A percentile compares a stretch with the other conserved stretches of the same genome.
These are phyloP conservation scores for Parnassius glacialis DNA, from an alignment of 2,888 invertebrate species.

Conservation along the genomic window DNA sequence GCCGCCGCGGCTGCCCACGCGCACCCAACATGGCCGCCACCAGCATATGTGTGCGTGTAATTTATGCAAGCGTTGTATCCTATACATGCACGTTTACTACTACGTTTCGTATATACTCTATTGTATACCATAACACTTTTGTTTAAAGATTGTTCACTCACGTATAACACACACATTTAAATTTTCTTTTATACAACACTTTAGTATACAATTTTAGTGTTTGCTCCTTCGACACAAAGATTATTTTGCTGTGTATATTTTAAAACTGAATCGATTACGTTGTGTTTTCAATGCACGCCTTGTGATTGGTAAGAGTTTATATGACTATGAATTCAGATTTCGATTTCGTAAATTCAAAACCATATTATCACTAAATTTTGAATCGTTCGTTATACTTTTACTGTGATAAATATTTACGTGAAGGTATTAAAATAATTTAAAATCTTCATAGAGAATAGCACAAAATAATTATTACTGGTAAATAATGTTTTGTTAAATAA, in stretches of 20 bases:
- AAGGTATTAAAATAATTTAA: too few relatives aligned
- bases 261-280: constrained; percentile 7
- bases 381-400: too few relatives aligned
- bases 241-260: constrained; percentile 2
- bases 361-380: too few relatives aligned
- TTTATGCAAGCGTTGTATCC: constrained; percentile 43
- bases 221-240: not conserved
- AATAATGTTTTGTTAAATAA: too few relatives aligned
- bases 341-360: not conserved
- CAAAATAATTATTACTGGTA: too few relatives aligned
- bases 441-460: too few relatives aligned
- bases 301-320: constrained; percentile 23
- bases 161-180: constrained; percentile 20
- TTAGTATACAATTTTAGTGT: constrained; percentile 1
- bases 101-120: constrained; percentile 7
- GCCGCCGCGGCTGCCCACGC: constrained; percentile 72
- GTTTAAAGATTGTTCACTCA: constrained; percentile 4
- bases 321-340: constrained; percentile 20
- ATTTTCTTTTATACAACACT: not conserved
- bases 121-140: constrained; percentile 24
- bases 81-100: constrained; percentile 12
- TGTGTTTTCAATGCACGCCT: constrained; percentile 16
- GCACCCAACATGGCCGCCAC: constrained; percentile 74
- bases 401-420: too few relatives aligned
- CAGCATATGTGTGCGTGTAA: constrained; percentile 51